Percentiles rank a stretch among this genome's conserved stretches.
Conservation (phyloP, 2,797 vertebrate genomes). For the Mastacembelus armatus region DNA sequence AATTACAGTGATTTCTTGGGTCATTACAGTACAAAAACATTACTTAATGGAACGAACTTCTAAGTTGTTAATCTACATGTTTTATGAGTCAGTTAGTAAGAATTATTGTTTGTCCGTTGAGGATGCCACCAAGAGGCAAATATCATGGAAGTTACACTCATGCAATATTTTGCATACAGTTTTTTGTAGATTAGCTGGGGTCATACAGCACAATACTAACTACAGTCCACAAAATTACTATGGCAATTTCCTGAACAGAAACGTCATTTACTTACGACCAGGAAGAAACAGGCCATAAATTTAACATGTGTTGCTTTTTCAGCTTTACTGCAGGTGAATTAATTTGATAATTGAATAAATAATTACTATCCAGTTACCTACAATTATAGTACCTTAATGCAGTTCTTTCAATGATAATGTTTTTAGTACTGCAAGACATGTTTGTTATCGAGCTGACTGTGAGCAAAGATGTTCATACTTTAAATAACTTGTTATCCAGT, state of each 20-base stretch:
- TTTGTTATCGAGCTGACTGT: not conserved
- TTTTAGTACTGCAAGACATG: conserved; percentile 1
- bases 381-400: too few species aligned
- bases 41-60: not conserved
- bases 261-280: not conserved
- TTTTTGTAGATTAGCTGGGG: conserved; percentile 25
- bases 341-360: not conserved
- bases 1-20: too few species aligned
- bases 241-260: conserved; percentile 4
- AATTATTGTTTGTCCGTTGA: not conserved
- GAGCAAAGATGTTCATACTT: conserved; percentile 12
- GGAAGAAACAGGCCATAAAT: not conserved
- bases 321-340: not conserved
- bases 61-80: not conserved
- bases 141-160: not conserved
- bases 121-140: not conserved
- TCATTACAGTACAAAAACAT: not conserved
- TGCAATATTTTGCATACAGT: conserved; percentile 18
- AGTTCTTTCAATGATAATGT: not conserved
- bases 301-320: not conserved
- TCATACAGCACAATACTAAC: not conserved
- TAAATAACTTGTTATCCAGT: not conserved
- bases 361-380: too few species aligned
- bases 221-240: not conserved
- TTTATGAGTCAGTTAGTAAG: not conserved